Conservation (phyloP, 2,888 invertebrate genomes). For the Bruchidius siliquastri region DNA sequence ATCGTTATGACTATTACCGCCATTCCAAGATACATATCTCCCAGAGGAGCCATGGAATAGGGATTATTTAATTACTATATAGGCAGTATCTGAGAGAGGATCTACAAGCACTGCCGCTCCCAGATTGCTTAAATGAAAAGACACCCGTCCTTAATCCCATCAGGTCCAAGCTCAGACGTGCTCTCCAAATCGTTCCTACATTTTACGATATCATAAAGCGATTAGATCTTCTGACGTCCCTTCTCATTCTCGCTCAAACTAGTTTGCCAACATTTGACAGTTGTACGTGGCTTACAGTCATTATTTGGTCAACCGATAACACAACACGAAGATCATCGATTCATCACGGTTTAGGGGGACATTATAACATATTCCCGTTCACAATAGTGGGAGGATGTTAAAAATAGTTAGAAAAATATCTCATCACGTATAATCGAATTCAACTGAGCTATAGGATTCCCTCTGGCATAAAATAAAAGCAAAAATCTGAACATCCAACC, state of each 20-base stretch:
- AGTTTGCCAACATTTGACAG: too few species aligned
- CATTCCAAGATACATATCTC: neutral
- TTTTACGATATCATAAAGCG: neutral
- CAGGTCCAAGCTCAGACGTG: neutral
- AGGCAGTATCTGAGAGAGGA: neutral
- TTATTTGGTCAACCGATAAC: too few species aligned
- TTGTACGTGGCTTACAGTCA: too few species aligned
- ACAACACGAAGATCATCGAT: too few species aligned
- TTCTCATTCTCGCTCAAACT: neutral
- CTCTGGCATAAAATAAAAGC: too few species aligned
- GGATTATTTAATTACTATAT: neutral
- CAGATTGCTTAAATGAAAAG: neutral
- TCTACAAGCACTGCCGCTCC: neutral
- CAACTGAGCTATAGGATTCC: too few species aligned
- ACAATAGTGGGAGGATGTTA: too few species aligned
- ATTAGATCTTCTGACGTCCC: neutral
- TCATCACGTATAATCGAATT: too few species aligned
- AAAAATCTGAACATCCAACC: too few species aligned
- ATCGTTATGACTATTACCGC: neutral
- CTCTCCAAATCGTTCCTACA: neutral
- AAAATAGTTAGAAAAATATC: too few species aligned
- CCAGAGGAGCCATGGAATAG: neutral
- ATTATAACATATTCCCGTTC: too few species aligned
- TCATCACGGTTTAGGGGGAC: too few species aligned
- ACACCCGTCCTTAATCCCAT: neutral